Base-by-base conservation (phyloP, 1,140 invertebrate species). In the Leptinotarsa texana region DNA sequence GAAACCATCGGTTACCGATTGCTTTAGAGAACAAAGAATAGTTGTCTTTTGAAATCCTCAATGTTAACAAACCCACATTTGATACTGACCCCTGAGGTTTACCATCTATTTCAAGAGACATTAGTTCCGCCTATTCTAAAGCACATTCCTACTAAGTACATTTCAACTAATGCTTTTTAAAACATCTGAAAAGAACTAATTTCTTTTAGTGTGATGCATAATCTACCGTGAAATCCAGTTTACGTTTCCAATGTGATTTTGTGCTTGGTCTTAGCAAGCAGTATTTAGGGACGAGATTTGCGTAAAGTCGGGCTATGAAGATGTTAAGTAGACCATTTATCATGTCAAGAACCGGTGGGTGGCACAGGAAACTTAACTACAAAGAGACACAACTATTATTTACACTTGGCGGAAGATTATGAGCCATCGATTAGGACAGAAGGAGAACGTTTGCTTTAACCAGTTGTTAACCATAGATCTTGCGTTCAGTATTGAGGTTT, bases 311-410 rank as follows among this genome's bases (percentile, higher is more conserved):
- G 69, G n/a, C 18, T 73, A 82, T 82, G 80, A 82, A 82, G 81
- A 82, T 69, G 80, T 82, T 82, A 82, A 82, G 80, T 80, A 80
- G 78, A 76, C 79, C 77, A 82, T 82, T 80, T 81, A 74, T 82
- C 81, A 82, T 77, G 80, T 82, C 80, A 77, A 62, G 66, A 69
- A 79, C 63, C 77, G 42, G 78, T 79, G 80, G 80, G 80, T 79
- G 80, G 80, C 72, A 80, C 78, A 79, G 78, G 78, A 80, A 80
- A 75, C 75, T 79, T 76, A 74, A 74, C 68, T 78, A 75, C 76
- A 74, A 78, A 74, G 75, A 77, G 65, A 73, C 57, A 75, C 74
- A 74, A 80, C 72, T 75, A 74, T 76, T 75, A 74, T 77, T 78
- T 78, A 77, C 63, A 74, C 67, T 62, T 47, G 49, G 69, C 73